phyloP scores from a whole-genome alignment of 2,113 vertebrate species.

The Rutilus rutilus region DNA sequence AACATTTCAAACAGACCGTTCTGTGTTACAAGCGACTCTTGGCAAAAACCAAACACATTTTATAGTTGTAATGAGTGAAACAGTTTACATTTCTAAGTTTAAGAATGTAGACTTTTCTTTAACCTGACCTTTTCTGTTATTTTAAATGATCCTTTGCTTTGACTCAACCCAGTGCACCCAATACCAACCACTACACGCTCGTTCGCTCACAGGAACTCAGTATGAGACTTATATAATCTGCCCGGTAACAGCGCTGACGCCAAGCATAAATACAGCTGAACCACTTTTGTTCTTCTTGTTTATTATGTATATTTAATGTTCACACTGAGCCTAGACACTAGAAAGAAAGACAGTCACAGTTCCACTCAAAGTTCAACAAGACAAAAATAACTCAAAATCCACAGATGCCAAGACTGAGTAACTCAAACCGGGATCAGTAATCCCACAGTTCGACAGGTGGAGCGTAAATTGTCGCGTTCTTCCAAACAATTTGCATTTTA shows the following conservation, averaged over 20 bases:
- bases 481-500: too few species aligned
- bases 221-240: neutral
- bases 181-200: neutral
- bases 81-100: conserved; percentile 46
- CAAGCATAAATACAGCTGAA: conserved; percentile 62
- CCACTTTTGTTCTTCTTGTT: conserved; percentile 59
- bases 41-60: conserved; percentile 35
- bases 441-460: too few species aligned
- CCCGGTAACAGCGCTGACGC: neutral
- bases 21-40: conserved; percentile 20
- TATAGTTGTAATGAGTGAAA: conserved; percentile 36
- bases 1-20: conserved; percentile 30
- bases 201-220: neutral
- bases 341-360: conserved; percentile 59
- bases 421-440: too few species aligned
- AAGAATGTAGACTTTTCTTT: conserved; percentile 50
- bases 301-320: neutral
- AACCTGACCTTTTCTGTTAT: conserved; percentile 39
- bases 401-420: conserved; percentile 56
- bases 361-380: conserved; percentile 59
- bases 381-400: conserved; percentile 55
- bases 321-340: neutral
- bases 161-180: conserved; percentile 18
- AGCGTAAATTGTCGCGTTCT: too few species aligned
- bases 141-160: conserved; percentile 37